Conservation (phyloP, 2,113 vertebrate genomes). For the Brienomyrus longianalis region DNA sequence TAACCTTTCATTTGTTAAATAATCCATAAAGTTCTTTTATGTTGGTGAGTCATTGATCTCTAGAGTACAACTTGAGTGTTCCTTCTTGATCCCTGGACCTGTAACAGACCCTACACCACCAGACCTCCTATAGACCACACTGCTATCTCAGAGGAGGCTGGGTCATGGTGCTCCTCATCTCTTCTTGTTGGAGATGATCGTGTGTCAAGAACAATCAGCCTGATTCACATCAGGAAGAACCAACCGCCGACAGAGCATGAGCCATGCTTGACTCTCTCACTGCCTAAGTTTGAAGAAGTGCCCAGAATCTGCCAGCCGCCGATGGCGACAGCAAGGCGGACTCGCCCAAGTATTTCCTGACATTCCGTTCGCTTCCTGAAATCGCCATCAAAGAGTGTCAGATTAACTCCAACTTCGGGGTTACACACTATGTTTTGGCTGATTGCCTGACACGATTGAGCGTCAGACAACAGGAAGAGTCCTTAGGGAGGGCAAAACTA, state of each 20-base stretch:
- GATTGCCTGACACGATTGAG: neutral
- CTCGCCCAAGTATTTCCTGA: neutral
- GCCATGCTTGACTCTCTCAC: neutral
- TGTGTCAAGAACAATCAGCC: neutral
- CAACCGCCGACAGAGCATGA: neutral
- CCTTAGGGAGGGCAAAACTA: neutral
- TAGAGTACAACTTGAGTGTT: neutral
- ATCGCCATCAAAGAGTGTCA: neutral
- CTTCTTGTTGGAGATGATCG: neutral
- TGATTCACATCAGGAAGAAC: neutral
- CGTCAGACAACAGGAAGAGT: neutral
- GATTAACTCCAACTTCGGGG: neutral
- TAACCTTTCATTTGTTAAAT: neutral
- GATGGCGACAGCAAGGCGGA: neutral
- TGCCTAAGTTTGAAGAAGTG: neutral
- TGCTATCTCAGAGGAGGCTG: neutral
- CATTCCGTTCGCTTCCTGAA: neutral
- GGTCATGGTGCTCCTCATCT: neutral
- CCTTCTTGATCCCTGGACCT: neutral
- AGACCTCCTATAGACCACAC: neutral
- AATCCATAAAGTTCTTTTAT: neutral
- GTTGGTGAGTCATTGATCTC: neutral
- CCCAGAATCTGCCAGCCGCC: neutral
- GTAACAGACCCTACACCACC: neutral
- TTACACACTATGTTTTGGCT: neutral